Evolutionary conservation across 1,140 invertebrate species (phyloP).

Genomic region (Psilanteris sp.): DNA sequence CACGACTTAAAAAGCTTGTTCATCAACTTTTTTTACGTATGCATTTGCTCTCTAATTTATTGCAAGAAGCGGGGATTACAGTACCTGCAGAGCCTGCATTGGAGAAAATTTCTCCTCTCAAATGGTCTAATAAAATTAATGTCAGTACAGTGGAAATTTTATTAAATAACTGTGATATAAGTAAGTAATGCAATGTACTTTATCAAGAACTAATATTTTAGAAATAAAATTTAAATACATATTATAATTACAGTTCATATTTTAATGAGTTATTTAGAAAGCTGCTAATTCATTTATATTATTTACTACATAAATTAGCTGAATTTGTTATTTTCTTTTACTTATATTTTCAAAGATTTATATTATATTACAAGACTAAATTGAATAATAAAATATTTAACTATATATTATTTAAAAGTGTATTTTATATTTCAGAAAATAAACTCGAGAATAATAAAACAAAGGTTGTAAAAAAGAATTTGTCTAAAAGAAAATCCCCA

Average conservation of each 20-base stretch:
- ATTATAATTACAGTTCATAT: no score
- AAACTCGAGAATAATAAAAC: constrained; percentile 57
- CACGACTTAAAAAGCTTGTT: constrained; percentile 75
- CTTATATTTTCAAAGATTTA: no score
- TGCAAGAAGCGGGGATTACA: constrained; percentile 77
- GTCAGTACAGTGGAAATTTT: constrained; percentile 72
- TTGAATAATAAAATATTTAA: no score
- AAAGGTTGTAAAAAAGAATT: constrained; percentile 32
- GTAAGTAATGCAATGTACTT: constrained; percentile 44
- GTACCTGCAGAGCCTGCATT: constrained; percentile 77
- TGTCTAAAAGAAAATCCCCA: constrained; percentile 24
- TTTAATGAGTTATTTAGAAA: no score
- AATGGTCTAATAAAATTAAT: constrained; percentile 79
- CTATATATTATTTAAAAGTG: no score
- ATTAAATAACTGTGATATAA: constrained; percentile 68
- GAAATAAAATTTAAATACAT: no score
- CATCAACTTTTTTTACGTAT: constrained; percentile 74
- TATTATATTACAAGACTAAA: no score
- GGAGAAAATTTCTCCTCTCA: constrained; percentile 78
- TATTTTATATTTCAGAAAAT: constrained; percentile 62
- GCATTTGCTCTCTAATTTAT: constrained; percentile 73
- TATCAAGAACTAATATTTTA: no score
- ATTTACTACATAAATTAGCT: no score
- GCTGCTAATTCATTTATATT: no score
- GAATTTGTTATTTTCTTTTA: no score